Base-by-base conservation (phyloP, 2,113 vertebrate genomes). In the Ophiodon elongatus region DNA sequence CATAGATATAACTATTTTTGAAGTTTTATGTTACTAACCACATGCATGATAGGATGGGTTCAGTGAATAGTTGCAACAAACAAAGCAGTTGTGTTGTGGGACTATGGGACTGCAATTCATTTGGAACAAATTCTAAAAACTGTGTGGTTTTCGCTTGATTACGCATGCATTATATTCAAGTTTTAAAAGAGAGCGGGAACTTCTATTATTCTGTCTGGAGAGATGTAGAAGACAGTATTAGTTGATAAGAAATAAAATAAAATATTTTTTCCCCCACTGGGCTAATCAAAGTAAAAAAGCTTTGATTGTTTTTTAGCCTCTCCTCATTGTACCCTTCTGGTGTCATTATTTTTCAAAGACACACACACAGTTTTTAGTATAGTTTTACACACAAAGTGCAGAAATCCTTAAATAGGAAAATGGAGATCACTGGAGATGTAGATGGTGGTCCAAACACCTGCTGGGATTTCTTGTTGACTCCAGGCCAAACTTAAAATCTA, bases 391-490 rank as follows among this genome's bases (percentile, higher is more conserved):
- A 56, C 66, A 80, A 41, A 88, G 47, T 31, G n/a, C 64, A 80
- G 21, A 89, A 76, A 82, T 62, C 62, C 54, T 67, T 45, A 52
- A 80, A 56, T 35, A 29, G 37, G 56, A 74, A 89, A 66, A 77
- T 52, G 8, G 31, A 68, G 70, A 85, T 82, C 65, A 77, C 21
- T 67, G 69, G 50, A 54, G 33, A 74, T 66, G 62, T 25, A 62
- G 66, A 76, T 78, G 71, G 69, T 80, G 79, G 79, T 83, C 76
- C 29, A 39, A 64, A 60, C 52, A 74, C 85, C 82, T 56, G 67
- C 79, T 89, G 85, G 70, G 86, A 67, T 73, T 84, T 84, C 41
- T 67, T 88, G 76, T 85, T 83, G 52, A 88, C 86, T 84, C 23
- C 63, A 47, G 82, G 84, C 84, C 63, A 81, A 85, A 79, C 41